Base-by-base conservation (phyloP, 2,888 invertebrate genomes). In the Caenorhabditis drosophilae region DNA sequence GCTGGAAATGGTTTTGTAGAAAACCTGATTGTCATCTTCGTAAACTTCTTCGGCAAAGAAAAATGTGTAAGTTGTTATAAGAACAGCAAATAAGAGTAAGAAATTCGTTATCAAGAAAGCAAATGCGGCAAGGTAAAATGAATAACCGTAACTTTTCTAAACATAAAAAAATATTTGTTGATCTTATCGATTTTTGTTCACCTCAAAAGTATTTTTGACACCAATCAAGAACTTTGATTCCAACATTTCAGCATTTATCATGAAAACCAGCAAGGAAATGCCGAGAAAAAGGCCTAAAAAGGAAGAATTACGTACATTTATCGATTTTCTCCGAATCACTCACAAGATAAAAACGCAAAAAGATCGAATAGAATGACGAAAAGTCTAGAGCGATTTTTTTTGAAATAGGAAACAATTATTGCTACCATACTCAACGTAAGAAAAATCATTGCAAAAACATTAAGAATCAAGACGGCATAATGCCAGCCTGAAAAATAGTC, bases 221-320 rank as follows among this genome's bases (percentile, higher is more conserved):
- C 82, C 82, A 31, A 82, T 82, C 35, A 82, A 60, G 55, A 77
- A 82, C 25, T 77, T 73, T 18, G 80, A 81, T 49, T 82, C 82
- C 35, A 82, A 59, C 82, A 82, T 82, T 56, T 82, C 82, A 7
- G 78, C 81, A 53, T 82, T 82, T 36, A 76, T 77, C 79, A 82
- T 75, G 61, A 82, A 82, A 2, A 82, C 81, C 22, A 76, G 62
- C 16, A 82, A 52, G 2, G 73, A 77, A 31, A 82, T 73, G 18
- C 68, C 56, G 12, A 78, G 63, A 16, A 77, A 45, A 15, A 82
- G 47, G 56, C 69, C 80, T 80, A 44, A 27, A 69, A 54, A n/a
- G n/a, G n/a, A n/a, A n/a, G n/a, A n/a, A n/a, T n/a, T n/a, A n/a
- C n/a, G n/a, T n/a, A n/a, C n/a, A n/a, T n/a, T n/a, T n/a, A n/a